A percentile compares a stretch with the other conserved stretches of the same genome.
phyloP scores from a whole-genome alignment of 2,797 vertebrate genomes.

The Perdix hodgsoniae region DNA sequence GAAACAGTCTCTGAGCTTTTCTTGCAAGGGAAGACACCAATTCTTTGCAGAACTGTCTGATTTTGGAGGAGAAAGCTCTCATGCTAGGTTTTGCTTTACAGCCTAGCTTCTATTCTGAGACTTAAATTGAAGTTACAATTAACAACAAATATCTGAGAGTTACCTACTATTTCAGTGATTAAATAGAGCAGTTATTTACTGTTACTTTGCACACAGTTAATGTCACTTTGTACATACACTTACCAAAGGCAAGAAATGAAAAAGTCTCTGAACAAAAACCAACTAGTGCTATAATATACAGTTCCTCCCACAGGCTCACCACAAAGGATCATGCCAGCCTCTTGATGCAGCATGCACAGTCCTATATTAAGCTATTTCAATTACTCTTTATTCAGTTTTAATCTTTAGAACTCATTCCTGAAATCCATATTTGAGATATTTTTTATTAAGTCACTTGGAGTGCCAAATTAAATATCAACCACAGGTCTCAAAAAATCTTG shows the following conservation, averaged over 20 bases:
- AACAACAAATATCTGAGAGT: not conserved
- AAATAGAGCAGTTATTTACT: not conserved
- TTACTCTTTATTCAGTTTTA: not conserved
- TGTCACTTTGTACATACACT: not conserved
- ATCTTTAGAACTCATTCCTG: constrained; percentile 3
- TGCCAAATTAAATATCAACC: not conserved
- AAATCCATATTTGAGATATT: not conserved
- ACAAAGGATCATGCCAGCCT: not conserved
- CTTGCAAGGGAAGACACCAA: not conserved
- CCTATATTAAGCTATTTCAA: not conserved
- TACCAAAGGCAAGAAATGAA: not conserved
- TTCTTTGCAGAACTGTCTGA: not conserved
- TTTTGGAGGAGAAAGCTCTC: not conserved
- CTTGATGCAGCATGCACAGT: not conserved
- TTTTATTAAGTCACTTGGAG: not conserved
- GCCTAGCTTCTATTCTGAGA: not conserved
- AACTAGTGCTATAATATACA: not conserved
- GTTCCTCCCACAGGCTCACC: not conserved
- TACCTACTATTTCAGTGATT: not conserved
- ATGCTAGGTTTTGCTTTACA: not conserved
- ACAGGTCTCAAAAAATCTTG: not conserved
- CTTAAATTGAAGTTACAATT: not conserved
- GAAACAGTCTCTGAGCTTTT: not conserved
- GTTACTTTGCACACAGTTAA: not conserved
- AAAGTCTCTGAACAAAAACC: not conserved